These are phyloP conservation scores for Nyctibius grandis DNA, from an alignment of 2,797 vertebrate genomes.

Conservation along the genomic window DNA sequence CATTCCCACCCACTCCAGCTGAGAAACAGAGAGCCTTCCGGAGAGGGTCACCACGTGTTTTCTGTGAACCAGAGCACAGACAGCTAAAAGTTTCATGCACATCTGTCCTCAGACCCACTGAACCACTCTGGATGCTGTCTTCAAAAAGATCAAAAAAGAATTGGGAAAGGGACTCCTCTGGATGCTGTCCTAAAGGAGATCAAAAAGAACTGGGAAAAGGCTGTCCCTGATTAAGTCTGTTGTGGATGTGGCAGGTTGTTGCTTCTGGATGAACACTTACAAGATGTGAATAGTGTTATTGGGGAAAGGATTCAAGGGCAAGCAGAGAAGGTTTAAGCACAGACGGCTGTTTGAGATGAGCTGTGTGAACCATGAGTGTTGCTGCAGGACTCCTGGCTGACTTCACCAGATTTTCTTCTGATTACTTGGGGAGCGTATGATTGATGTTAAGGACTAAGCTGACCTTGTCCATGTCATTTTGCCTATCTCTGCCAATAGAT, in stretches of 20 bases:
- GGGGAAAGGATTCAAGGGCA: background rate
- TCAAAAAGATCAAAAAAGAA: background rate
- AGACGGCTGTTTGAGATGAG: background rate
- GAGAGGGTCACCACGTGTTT: background rate
- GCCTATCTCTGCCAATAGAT: background rate
- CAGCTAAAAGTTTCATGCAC: background rate
- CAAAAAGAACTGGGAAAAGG: background rate
- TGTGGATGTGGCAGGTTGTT: background rate
- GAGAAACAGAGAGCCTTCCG: background rate
- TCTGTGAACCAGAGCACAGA: background rate
- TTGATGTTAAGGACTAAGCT: background rate
- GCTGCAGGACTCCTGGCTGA: background rate
- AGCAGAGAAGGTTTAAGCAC: background rate
- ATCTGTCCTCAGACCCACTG: background rate
- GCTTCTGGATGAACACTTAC: background rate
- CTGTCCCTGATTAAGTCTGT: background rate
- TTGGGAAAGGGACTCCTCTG: background rate
- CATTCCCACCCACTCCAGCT: background rate
- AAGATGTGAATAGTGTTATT: background rate
- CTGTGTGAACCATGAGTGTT: accelerated
- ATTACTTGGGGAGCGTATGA: accelerated
- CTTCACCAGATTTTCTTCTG: background rate
- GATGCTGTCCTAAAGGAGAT: background rate
- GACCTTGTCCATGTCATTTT: background rate
- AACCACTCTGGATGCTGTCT: background rate